A percentile compares a stretch with the other conserved stretches of the same genome.
phyloP scores from a whole-genome alignment of 1,140 invertebrate species.

The Drosophila yakuba region DNA sequence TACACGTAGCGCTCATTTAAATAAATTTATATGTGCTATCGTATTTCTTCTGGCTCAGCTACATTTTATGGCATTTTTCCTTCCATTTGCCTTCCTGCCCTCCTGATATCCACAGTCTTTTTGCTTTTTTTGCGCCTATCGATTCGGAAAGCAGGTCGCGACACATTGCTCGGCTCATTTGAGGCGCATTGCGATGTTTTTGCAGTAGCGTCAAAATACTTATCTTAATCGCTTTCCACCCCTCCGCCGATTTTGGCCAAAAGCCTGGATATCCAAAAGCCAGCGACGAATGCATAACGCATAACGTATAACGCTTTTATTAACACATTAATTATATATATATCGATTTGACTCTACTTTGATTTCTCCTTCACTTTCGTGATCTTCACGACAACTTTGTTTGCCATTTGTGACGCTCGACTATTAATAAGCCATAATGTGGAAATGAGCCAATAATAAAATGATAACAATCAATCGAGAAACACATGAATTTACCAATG shows the following conservation, averaged over 20 bases:
- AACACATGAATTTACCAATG: no score
- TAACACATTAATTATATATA: conserved; percentile 64
- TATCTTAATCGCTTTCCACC: conserved; percentile 67
- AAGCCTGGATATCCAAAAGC: neutral
- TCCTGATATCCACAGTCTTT: no score
- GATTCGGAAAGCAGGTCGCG: conserved; percentile 63
- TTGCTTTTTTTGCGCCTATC: conserved; percentile 35
- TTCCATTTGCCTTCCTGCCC: neutral
- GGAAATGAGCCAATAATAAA: neutral
- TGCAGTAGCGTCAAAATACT: conserved; percentile 65
- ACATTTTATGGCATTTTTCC: conserved; percentile 65
- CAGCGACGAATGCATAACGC: conserved; percentile 8
- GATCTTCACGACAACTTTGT: conserved; percentile 5
- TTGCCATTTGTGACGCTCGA: neutral
- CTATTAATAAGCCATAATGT: conserved; percentile 2
- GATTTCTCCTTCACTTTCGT: conserved; percentile 20
- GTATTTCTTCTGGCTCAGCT: conserved; percentile 34
- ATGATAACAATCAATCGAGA: neutral
- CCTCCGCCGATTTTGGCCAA: neutral
- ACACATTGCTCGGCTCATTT: conserved; percentile 68
- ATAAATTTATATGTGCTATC: conserved; percentile 62
- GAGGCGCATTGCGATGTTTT: conserved; percentile 22
- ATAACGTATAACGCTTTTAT: conserved; percentile 37
- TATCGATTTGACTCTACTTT: conserved; percentile 52
- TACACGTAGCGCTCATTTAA: conserved; percentile 76